Conservation (phyloP, 1,140 invertebrate species). For the Panonychus citri region DNA sequence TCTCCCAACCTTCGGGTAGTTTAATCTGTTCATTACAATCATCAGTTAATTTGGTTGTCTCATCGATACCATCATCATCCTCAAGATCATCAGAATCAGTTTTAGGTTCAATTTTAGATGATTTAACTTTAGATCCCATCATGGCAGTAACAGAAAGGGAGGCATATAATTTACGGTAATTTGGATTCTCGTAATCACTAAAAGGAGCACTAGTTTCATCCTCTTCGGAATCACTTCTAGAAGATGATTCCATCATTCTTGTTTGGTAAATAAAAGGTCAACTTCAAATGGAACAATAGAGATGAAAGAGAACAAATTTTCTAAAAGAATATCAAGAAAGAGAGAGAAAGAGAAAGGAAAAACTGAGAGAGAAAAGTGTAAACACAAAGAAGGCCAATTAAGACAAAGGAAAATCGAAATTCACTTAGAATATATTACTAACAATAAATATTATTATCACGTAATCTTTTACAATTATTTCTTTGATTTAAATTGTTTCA, state of each 20-base stretch:
- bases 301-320: too few relatives aligned
- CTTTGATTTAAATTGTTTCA: not conserved
- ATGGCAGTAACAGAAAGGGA: conserved; percentile 8
- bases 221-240: not conserved
- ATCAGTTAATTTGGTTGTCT: not conserved
- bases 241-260: too few relatives aligned
- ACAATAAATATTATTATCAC: not conserved
- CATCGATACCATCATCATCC: not conserved
- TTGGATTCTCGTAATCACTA: conserved; percentile 8
- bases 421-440: not conserved
- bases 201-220: not conserved
- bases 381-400: too few relatives aligned
- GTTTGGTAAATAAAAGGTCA: too few relatives aligned
- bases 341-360: too few relatives aligned
- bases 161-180: conserved; percentile 11
- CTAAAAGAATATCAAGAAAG: too few relatives aligned
- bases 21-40: not conserved
- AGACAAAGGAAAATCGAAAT: too few relatives aligned
- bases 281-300: too few relatives aligned
- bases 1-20: conserved; percentile 68
- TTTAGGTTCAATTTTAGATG: not conserved
- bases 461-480: not conserved
- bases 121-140: conserved; percentile 1
- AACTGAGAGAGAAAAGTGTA: too few relatives aligned
- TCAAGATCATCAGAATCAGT: not conserved